Base-by-base conservation (phyloP, 2,888 invertebrate genomes). In the Hedychridium roseum region DNA sequence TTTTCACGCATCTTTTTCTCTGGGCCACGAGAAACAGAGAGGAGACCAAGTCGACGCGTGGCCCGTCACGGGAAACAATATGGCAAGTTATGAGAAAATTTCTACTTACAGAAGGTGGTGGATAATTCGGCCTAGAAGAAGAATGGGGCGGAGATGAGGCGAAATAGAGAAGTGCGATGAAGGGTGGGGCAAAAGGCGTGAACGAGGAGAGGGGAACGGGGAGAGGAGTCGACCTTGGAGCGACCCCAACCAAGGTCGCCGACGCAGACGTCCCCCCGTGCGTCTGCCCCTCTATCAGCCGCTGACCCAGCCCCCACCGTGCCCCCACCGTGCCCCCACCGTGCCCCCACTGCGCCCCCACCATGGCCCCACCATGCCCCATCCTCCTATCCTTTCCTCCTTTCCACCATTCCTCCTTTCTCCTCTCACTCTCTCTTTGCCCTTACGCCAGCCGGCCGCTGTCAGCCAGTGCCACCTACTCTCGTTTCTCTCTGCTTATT, bases 241-340 rank as follows among this genome's bases (percentile, higher is more conserved):
- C 59, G 59, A 59, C 59, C 59, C 59, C 49, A 52, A 54, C 51
- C 59, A 59, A 59, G 59, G 59, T 59, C 59, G 59, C 59, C 57
- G 59, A 59, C 59, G 50, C 49, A 52, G 54, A 50, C 58, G 47
- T 3, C 12, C 12, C 45, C 54, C 46, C 46, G 43, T 43, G 48
- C 41, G 32, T 23, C 14, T 11, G 21, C 6, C 23, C 21, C 32
- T 21, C 41, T n/a, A n/a, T n/a, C n/a, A 14, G 15, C 31, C 31
- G 12, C 31, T n/a, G n/a, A 9, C 21, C 32, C 32, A 26, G 21
- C 28, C 18, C 12, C 36, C n/a, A 40, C n/a, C 34, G 16, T 44
- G 46, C 43, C 39, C 21, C 17, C 38, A 2, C n/a, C n/a, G n/a
- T 35, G 4, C 16, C 23, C 12, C 23, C 17, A 17, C 23, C 16